phyloP scores from a whole-genome alignment of 2,113 vertebrate species.

The Dunckerocampus dactyliophorus region DNA sequence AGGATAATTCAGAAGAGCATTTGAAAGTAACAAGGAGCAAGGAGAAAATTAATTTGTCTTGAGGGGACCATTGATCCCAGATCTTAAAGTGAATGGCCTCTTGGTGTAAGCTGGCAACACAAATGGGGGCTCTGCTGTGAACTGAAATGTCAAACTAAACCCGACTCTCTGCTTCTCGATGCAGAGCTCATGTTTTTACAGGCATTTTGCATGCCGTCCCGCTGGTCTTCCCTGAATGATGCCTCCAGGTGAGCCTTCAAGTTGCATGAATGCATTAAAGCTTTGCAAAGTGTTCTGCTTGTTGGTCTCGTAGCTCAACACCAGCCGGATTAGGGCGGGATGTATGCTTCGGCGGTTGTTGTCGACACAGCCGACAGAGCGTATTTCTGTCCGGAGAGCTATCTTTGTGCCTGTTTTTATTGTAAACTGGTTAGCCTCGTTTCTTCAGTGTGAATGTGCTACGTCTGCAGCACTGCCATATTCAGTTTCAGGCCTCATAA shows the following conservation, averaged over 20 bases:
- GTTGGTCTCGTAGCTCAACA: conserved; percentile 7
- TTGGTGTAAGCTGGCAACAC: conserved; percentile 23
- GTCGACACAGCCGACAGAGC: conserved; percentile 12
- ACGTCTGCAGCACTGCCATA: conserved; percentile 38
- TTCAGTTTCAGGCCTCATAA: conserved; percentile 61
- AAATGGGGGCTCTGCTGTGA: conserved; percentile 13
- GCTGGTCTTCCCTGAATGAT: conserved; percentile 29
- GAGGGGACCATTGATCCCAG: conserved; percentile 62
- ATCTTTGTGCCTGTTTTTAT: conserved; percentile 31
- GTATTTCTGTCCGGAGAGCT: conserved; percentile 41
- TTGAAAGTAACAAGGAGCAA: conserved; percentile 58
- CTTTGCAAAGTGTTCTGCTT: conserved; percentile 32
- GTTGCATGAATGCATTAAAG: conserved; percentile 40
- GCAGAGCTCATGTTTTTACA: conserved; percentile 2
- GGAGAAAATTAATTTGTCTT: conserved; percentile 65
- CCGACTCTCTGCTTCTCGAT: conserved; percentile 14
- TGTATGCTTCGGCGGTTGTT: not conserved
- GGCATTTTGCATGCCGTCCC: conserved; percentile 30
- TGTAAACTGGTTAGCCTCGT: conserved; percentile 29
- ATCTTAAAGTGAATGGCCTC: conserved; percentile 41
- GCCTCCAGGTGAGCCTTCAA: conserved; percentile 49
- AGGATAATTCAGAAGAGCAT: conserved; percentile 49
- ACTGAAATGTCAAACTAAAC: conserved; percentile 34
- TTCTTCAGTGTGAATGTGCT: conserved; percentile 37
- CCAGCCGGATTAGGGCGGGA: conserved; percentile 12